Evolutionary conservation across 2,888 invertebrate species (phyloP), one percentile per base, ranked within the genome.

Genomic region (Drosophila cognata): DNA sequence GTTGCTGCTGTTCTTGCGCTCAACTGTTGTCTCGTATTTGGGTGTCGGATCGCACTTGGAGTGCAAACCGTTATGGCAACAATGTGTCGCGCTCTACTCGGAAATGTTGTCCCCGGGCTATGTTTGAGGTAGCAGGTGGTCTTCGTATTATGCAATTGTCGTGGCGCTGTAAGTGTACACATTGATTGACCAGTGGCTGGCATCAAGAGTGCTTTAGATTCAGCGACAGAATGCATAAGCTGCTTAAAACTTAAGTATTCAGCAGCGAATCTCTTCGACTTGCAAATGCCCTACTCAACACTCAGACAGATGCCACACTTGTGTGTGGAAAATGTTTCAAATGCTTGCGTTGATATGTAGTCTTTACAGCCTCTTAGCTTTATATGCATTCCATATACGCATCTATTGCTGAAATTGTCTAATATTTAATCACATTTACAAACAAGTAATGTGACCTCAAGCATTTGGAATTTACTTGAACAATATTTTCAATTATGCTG

Each of bases 21-120:
- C 29, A 56, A 21, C 48, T 68, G 56, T 48, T 66, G 36, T 64
- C 62, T 79, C 21, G 56, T 43, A 79, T 77, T 77, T 60, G 61
- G 61, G 53, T 79, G 74, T 79, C 65, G 75, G 51, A 57, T 81
- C 55, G 61, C 25, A 58, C 63, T 75, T 71, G 64, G 46, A 46
- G 77, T 73, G 64, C 56, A 83, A 88, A 78, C 74, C 74, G 75
- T 75, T 82, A 78, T 84, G 75, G 71, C 70, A 82, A 89, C 75
- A 69, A 71, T 72, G 74, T 68, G 60, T 61, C 31, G 59, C 55
- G 46, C 36, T 57, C 21, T 25, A 55, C 25, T 50, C 35, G 48
- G 36, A 52, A 38, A 8, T 62, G 35, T 46, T 29, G 33, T 21
- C 41, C 21, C 25, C 11, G 35, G 60, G n/a, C 46, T 36, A 36